Percentiles rank a stretch among this genome's conserved stretches.
These are phyloP conservation scores for Steinernema hermaphroditum DNA, from an alignment of 2,888 invertebrate genomes.

Conservation along the genomic window DNA sequence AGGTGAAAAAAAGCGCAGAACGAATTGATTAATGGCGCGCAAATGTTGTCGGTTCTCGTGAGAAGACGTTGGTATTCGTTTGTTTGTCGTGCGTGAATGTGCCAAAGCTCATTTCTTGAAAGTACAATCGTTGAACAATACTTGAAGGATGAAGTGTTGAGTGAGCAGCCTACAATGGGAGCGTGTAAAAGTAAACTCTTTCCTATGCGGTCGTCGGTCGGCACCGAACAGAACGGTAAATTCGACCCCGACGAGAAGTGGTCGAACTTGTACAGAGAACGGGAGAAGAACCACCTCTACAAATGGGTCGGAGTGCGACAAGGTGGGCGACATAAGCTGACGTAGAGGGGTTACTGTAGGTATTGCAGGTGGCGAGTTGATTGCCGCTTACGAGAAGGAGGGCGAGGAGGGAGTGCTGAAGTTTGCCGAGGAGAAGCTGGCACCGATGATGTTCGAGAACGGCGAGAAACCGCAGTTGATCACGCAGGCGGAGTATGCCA, in stretches of 20 bases:
- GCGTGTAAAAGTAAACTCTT: background rate
- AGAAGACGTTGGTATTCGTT: background rate
- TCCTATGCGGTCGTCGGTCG: background rate
- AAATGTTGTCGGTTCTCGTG: background rate
- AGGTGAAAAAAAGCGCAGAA: background rate
- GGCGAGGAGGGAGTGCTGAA: slow-evolving; percentile 74
- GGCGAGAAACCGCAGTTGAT: slow-evolving; percentile 81
- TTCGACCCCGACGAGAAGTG: slow-evolving; percentile 66
- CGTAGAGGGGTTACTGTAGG: slow-evolving; percentile 70
- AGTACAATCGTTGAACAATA: background rate
- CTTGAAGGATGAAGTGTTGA: background rate
- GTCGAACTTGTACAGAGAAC: slow-evolving; percentile 66
- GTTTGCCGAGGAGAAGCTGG: slow-evolving; percentile 59
- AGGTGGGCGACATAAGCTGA: slow-evolving; percentile 43
- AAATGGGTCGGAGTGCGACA: slow-evolving; percentile 66
- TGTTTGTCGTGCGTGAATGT: background rate
- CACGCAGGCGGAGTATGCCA: slow-evolving; percentile 79
- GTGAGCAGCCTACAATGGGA: background rate
- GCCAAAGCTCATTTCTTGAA: background rate
- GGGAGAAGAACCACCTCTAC: slow-evolving; percentile 66
- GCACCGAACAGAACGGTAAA: slow-evolving; percentile 18
- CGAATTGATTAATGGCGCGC: slow-evolving; percentile 10
- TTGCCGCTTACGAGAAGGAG: slow-evolving; percentile 74
- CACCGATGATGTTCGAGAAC: slow-evolving; percentile 72
- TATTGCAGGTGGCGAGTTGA: slow-evolving; percentile 76